Percentiles rank a stretch among this genome's conserved stretches.
Evolutionary conservation across 2,113 vertebrate species (phyloP).

Genomic region (Heterocephalus glaber): DNA sequence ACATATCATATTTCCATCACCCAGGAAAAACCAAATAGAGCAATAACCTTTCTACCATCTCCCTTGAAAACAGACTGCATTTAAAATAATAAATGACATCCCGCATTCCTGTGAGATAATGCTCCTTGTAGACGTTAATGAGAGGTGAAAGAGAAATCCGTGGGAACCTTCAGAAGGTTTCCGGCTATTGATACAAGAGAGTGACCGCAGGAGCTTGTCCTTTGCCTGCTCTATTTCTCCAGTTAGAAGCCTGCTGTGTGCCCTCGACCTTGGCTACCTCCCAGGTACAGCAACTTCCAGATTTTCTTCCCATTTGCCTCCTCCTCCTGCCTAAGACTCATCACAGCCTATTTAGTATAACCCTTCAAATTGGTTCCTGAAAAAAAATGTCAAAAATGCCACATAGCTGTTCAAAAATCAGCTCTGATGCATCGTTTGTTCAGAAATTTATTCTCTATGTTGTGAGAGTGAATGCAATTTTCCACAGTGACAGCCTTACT

Average conservation of each 20-base stretch:
- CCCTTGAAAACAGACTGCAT: background rate
- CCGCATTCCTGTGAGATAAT: background rate
- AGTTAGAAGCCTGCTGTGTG: too few species aligned
- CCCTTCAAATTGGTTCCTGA: background rate
- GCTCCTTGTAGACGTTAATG: background rate
- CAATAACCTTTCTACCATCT: too few species aligned
- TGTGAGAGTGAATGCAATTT: background rate
- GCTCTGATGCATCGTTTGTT: background rate
- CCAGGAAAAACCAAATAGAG: background rate
- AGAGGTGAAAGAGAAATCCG: background rate
- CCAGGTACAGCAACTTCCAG: background rate
- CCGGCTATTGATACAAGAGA: background rate
- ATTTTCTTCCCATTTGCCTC: background rate
- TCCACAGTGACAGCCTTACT: background rate
- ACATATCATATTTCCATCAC: background rate
- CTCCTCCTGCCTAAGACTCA: background rate
- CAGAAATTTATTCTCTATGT: background rate
- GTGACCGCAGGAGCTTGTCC: too few species aligned
- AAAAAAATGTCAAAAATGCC: background rate
- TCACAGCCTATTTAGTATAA: background rate
- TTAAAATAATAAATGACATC: background rate
- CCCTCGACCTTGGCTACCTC: background rate
- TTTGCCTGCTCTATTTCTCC: background rate
- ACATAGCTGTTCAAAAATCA: background rate
- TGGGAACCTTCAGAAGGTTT: background rate